Conservation (phyloP, 2,113 vertebrate genomes). For the Thryonomys swinderianus region DNA sequence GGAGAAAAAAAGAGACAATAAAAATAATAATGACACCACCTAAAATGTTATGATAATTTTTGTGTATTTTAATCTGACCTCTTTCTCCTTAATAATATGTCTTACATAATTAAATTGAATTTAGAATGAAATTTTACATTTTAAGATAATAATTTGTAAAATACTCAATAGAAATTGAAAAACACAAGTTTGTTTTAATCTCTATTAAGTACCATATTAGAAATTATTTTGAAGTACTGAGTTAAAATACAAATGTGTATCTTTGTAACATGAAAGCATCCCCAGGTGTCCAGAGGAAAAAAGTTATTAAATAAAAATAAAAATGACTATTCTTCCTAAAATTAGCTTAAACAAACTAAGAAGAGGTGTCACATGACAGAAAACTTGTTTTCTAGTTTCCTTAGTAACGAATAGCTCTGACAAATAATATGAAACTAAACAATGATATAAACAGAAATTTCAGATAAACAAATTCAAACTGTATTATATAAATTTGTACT, state of each 20-base stretch:
- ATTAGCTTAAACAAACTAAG: slow-evolving; percentile 39
- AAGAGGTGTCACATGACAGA: not conserved
- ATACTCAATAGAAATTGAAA: slow-evolving; percentile 22
- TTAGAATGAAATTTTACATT: not conserved
- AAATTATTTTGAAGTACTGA: slow-evolving; percentile 13
- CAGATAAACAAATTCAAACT: not conserved
- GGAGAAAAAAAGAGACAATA: not conserved
- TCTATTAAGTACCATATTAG: not conserved
- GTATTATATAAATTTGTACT: not conserved
- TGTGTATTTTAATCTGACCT: not conserved
- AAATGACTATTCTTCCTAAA: not conserved
- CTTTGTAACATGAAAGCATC: not conserved
- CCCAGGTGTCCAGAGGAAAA: not conserved
- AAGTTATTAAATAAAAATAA: not conserved
- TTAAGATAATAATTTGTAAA: not conserved
- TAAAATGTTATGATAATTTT: not conserved
- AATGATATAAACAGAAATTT: not conserved
- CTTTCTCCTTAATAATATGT: not conserved
- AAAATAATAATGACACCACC: not conserved
- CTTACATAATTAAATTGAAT: not conserved
- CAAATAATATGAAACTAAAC: not conserved
- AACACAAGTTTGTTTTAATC: not conserved
- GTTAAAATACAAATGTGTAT: slow-evolving; percentile 1
- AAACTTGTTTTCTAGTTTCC: not conserved
- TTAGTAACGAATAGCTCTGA: not conserved